Evolutionary conservation across 2,797 vertebrate species (phyloP).

Genomic region (Brotula barbata): DNA sequence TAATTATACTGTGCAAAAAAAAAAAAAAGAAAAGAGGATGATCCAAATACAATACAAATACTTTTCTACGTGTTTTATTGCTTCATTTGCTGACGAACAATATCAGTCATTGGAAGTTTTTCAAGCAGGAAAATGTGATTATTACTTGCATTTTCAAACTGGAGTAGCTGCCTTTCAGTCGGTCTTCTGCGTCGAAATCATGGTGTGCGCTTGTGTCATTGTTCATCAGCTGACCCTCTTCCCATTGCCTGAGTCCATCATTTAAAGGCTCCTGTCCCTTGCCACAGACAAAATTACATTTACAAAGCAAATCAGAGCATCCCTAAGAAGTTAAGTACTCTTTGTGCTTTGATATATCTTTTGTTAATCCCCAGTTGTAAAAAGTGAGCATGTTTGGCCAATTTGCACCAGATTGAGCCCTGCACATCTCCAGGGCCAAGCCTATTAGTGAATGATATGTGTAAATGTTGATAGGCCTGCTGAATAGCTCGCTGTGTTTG

Average conservation of each 20-base stretch:
- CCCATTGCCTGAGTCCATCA: constrained; percentile 39
- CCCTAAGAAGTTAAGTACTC: constrained; percentile 63
- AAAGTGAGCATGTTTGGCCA: constrained; percentile 64
- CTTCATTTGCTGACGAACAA: constrained; percentile 9
- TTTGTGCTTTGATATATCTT: constrained; percentile 55
- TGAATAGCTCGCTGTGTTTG: constrained; percentile 70
- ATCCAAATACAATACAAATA: neutral
- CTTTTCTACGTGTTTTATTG: neutral
- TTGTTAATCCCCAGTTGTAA: constrained; percentile 56
- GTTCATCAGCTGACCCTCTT: constrained; percentile 26
- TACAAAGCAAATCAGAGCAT: constrained; percentile 70
- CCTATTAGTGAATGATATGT: constrained; percentile 70
- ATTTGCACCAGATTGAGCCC: constrained; percentile 55
- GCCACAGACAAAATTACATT: constrained; percentile 59
- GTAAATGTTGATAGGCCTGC: constrained; percentile 66
- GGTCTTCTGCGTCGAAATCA: constrained; percentile 8
- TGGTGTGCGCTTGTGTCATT: constrained; percentile 21
- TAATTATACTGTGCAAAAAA: neutral
- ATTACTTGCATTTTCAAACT: constrained; percentile 11
- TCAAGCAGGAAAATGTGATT: constrained; percentile 11
- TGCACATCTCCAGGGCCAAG: constrained; percentile 44
- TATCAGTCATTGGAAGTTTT: constrained; percentile 5
- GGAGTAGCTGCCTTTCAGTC: constrained; percentile 13
- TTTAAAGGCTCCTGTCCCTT: constrained; percentile 58
- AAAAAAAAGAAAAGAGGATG: neutral